Conservation (phyloP, 1,140 invertebrate species). For the Saccostrea cuccullata region DNA sequence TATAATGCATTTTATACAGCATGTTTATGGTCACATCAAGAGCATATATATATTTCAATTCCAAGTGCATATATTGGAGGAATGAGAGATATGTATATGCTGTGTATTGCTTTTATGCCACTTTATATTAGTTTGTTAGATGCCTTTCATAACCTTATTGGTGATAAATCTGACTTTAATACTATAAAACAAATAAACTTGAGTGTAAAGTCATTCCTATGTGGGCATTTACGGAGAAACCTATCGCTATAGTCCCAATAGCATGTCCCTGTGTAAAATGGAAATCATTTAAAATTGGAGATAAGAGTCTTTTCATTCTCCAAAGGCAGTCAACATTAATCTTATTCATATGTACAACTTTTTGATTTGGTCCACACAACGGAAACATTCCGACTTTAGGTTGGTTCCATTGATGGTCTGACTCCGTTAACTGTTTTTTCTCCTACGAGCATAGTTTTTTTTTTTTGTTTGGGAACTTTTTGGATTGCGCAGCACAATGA, state of each 20-base stretch:
- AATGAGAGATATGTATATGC: no score
- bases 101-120: no score
- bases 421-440: background rate
- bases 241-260: background rate
- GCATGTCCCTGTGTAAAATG: conserved; percentile 5
- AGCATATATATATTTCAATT: background rate
- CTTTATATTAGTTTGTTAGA: background rate
- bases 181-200: conserved; percentile 28
- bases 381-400: background rate
- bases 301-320: background rate
- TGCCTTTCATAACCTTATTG: conserved; percentile 21
- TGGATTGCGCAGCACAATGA: conserved; percentile 1
- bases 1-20: background rate
- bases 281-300: conserved; percentile 10
- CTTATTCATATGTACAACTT: conserved; percentile 19
- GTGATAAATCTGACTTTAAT: conserved; percentile 29
- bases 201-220: conserved; percentile 2
- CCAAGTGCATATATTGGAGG: no score
- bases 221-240: background rate
- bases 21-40: background rate
- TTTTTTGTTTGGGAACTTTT: background rate
- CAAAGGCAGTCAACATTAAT: conserved; percentile 24
- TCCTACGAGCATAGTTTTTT: background rate
- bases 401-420: background rate
- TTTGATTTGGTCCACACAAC: conserved; percentile 28